Conservation (phyloP, 2,113 vertebrate species). For the Ailurus styani region DNA sequence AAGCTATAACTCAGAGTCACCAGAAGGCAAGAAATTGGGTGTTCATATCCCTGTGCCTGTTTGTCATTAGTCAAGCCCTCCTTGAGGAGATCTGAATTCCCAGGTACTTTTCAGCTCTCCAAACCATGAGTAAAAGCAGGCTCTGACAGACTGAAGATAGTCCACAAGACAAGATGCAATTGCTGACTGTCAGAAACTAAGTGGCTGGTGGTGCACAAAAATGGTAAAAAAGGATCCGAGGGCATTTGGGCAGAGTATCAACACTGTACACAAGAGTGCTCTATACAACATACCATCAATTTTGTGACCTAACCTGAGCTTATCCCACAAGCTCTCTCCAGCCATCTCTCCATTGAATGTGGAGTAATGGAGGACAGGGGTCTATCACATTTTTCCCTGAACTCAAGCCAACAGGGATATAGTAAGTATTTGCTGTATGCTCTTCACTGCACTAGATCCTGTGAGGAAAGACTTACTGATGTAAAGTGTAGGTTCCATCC, state of each 20-base stretch:
- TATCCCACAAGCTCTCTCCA: not conserved
- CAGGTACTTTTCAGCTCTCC: not conserved
- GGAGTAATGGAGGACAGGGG: not conserved
- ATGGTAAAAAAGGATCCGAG: not conserved
- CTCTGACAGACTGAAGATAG: not conserved
- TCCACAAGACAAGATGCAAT: not conserved
- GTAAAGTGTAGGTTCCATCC: not conserved
- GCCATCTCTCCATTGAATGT: not conserved
- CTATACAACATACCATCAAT: rapidly evolving
- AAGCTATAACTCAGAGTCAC: not conserved
- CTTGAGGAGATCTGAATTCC: not conserved
- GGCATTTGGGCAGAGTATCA: not conserved
- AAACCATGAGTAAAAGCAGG: not conserved
- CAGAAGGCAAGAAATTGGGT: not conserved
- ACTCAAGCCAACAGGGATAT: not conserved
- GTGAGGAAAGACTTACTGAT: not conserved
- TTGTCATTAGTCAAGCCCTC: not conserved
- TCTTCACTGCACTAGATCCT: not conserved
- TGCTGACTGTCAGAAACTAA: not conserved
- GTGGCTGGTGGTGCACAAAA: not conserved
- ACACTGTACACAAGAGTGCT: not conserved
- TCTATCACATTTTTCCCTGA: not conserved
- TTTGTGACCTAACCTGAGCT: not conserved
- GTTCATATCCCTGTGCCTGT: not conserved
- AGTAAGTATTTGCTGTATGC: not conserved